These are phyloP conservation scores for Leptosomus discolor DNA, from an alignment of 2,113 vertebrate genomes.

Conservation along the genomic window DNA sequence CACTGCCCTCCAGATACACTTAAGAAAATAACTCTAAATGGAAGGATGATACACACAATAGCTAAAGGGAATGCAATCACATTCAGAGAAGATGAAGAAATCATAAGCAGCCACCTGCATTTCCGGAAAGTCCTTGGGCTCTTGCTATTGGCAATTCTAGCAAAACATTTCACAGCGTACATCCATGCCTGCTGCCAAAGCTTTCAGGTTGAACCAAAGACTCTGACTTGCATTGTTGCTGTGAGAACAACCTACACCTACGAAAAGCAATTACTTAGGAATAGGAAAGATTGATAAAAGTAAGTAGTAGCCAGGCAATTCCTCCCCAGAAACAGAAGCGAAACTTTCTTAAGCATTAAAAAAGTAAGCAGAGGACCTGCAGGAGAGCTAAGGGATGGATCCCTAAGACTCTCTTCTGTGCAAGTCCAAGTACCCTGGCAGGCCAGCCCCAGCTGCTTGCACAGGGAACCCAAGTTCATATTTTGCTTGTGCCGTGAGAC, in stretches of 20 bases:
- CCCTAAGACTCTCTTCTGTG: neutral
- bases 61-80: constrained; percentile 28
- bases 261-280: neutral
- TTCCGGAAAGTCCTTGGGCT: constrained; percentile 30
- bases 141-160: neutral
- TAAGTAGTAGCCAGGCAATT: neutral
- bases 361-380: neutral
- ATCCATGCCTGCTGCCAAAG: neutral
- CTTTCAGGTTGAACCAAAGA: neutral
- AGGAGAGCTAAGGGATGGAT: neutral
- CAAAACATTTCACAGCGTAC: neutral
- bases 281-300: neutral
- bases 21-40: constrained; percentile 47
- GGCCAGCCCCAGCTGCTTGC: neutral
- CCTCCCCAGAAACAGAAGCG: neutral
- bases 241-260: neutral
- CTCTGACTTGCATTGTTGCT: neutral
- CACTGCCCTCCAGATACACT: constrained; percentile 48
- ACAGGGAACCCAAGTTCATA: neutral
- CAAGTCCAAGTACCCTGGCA: neutral
- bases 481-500: neutral
- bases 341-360: neutral
- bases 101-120: constrained; percentile 31
- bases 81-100: constrained; percentile 43
- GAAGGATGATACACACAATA: constrained; percentile 17